A percentile compares a stretch with the other conserved stretches of the same genome.
phyloP scores from a whole-genome alignment of 53 echinoderm and acorn worm species.

The Paracentrotus lividus region DNA sequence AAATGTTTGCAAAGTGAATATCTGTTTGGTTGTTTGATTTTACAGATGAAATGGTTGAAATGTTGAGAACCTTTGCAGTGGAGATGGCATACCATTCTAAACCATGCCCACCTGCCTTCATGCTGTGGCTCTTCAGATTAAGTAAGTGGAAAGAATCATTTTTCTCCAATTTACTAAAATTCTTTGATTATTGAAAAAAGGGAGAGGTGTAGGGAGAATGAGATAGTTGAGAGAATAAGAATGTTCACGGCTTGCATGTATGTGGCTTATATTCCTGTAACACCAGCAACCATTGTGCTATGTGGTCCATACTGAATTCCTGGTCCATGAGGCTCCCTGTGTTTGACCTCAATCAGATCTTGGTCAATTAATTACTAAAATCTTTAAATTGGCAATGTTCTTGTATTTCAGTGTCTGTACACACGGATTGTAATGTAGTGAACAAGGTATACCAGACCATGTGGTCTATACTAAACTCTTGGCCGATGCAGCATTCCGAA shows the following conservation, averaged over 20 bases:
- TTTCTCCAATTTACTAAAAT: not conserved
- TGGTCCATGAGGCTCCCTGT: no score
- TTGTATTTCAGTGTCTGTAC: slow-evolving; percentile 85
- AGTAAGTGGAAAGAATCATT: slow-evolving; percentile 74
- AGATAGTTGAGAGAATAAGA: no score
- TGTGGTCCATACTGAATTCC: no score
- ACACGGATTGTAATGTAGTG: slow-evolving; percentile 72
- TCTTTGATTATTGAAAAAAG: no score
- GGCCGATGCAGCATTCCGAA: slow-evolving; percentile 64
- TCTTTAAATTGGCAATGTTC: no score
- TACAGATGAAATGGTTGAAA: slow-evolving; percentile 85
- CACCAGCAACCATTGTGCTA: no score
- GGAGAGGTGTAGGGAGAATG: no score
- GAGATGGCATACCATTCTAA: slow-evolving; percentile 78
- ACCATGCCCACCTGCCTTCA: slow-evolving; percentile 78
- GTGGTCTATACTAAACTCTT: slow-evolving; percentile 86
- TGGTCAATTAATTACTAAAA: no score
- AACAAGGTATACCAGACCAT: slow-evolving; percentile 79
- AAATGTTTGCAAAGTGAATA: no score
- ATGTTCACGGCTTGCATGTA: no score
- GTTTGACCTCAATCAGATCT: no score
- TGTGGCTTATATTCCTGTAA: no score
- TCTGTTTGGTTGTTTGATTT: slow-evolving; percentile 4
- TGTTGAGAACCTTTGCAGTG: slow-evolving; percentile 76
- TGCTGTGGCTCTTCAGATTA: slow-evolving; percentile 85